A percentile compares a stretch with the other conserved stretches of the same genome.
Conservation (phyloP, 1,140 invertebrate species). For the Formica selysi region DNA sequence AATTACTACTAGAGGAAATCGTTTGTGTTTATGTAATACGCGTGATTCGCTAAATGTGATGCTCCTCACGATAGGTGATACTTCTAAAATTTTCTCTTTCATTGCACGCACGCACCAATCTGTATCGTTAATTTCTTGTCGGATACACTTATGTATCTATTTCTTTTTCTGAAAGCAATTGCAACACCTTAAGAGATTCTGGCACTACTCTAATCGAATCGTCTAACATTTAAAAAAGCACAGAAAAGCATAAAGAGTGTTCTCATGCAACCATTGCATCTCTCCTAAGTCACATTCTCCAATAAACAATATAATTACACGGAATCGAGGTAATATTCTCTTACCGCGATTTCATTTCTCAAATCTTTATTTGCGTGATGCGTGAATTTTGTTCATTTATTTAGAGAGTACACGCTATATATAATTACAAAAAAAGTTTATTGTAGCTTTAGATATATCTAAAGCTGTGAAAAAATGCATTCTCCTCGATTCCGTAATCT, state of each 20-base stretch:
- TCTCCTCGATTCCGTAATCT: constrained; percentile 49
- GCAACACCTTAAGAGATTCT: constrained; percentile 45
- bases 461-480: not conserved
- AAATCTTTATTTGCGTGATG: not conserved
- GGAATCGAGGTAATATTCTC: constrained; percentile 49
- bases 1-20: not conserved
- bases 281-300: constrained; percentile 52
- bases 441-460: not conserved
- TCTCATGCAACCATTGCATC: constrained; percentile 64
- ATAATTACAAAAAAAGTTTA: not conserved
- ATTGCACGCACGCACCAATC: not conserved
- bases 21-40: not conserved
- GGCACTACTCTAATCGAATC: constrained; percentile 44
- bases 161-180: constrained; percentile 33
- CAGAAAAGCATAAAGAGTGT: constrained; percentile 67
- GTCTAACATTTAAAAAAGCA: constrained; percentile 62
- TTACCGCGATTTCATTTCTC: not conserved
- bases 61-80: not conserved
- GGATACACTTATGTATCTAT: not conserved
- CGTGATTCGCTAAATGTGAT: not conserved
- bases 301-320: constrained; percentile 37
- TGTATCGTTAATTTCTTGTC: not conserved
- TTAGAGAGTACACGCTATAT: not conserved
- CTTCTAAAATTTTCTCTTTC: not conserved
- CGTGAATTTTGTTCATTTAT: not conserved